Evolutionary conservation across 2,888 invertebrate species (phyloP).

Genomic region (Oxycera nigricornis): DNA sequence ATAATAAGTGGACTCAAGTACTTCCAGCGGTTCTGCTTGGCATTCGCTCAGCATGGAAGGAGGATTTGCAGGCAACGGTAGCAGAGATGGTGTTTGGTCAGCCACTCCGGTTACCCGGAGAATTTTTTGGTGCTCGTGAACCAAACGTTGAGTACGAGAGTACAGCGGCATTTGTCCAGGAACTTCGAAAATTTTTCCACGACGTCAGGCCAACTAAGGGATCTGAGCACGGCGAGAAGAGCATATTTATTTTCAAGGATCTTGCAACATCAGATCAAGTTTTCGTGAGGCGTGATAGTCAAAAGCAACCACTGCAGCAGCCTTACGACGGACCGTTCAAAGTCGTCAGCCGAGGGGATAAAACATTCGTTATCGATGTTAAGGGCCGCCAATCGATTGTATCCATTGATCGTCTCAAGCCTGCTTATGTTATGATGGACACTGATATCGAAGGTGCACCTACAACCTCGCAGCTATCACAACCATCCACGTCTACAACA

Average conservation of each 20-base stretch:
- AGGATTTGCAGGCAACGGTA: slow-evolving; percentile 37
- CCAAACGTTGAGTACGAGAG: background rate
- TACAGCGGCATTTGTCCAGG: background rate
- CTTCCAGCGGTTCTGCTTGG: slow-evolving; percentile 41
- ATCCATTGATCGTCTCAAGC: background rate
- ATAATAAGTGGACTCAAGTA: background rate
- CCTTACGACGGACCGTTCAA: too few relatives aligned
- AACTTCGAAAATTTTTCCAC: background rate
- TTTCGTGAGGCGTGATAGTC: background rate
- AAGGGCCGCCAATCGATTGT: background rate
- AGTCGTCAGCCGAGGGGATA: too few relatives aligned
- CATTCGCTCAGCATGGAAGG: slow-evolving; percentile 40
- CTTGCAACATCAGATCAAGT: too few relatives aligned
- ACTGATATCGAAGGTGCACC: background rate
- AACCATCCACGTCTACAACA: background rate
- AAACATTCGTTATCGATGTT: background rate
- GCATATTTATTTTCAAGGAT: background rate
- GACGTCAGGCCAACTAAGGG: background rate
- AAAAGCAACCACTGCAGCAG: background rate
- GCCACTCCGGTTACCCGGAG: background rate
- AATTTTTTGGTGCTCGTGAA: background rate
- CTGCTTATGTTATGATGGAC: background rate
- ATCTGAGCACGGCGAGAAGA: too few relatives aligned
- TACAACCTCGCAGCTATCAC: background rate
- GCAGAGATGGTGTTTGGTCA: slow-evolving; percentile 44